Conservation (phyloP, 2,888 invertebrate genomes). For the Acanthosepion pharaonis region DNA sequence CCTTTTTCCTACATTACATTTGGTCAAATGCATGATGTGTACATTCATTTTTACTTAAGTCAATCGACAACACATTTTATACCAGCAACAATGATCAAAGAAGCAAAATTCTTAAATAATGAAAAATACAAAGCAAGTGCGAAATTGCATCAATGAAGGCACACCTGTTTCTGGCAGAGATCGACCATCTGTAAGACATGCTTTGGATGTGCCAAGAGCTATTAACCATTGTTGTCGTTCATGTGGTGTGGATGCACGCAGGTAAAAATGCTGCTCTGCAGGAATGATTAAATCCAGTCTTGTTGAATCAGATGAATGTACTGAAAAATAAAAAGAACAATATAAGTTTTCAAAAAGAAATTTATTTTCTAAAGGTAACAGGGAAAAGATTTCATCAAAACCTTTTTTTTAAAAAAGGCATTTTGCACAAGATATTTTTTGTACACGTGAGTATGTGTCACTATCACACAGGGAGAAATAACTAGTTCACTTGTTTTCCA, state of each 20-base stretch:
- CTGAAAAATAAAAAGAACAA: conserved; percentile 69
- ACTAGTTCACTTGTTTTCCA: no score
- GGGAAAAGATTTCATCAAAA: background rate
- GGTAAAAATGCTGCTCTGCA: conserved; percentile 86
- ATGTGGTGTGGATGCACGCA: conserved; percentile 84
- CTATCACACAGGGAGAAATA: no score
- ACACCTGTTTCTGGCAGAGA: conserved; percentile 56
- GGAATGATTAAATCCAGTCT: conserved; percentile 86
- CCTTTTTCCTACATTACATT: no score
- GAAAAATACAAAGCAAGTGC: background rate
- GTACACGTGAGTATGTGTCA: no score
- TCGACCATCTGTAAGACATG: conserved; percentile 75
- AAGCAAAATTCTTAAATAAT: background rate
- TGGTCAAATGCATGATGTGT: no score
- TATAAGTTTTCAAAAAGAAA: no score
- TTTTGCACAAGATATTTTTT: no score
- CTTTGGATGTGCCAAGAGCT: conserved; percentile 86
- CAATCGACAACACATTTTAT: no score
- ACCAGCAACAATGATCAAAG: no score
- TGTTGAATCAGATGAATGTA: conserved; percentile 82
- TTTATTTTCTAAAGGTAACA: no score
- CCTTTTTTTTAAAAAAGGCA: background rate
- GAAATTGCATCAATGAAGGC: background rate
- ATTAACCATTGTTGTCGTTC: conserved; percentile 88
- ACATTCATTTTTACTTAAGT: no score